phyloP scores from a whole-genome alignment of 1,140 invertebrate species.

The Micrasema longulum region DNA sequence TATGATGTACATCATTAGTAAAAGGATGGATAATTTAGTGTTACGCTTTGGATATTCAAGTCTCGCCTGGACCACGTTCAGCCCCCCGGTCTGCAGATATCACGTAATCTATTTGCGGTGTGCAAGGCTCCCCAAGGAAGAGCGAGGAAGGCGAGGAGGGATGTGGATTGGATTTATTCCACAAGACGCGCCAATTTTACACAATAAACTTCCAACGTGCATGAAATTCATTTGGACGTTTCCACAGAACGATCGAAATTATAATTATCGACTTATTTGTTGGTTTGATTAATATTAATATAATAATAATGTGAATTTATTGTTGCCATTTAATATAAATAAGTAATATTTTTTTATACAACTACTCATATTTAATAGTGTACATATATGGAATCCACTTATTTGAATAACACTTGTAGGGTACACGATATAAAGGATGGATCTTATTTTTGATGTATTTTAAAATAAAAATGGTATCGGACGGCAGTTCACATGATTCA shows the following conservation, averaged over 20 bases:
- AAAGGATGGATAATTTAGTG: conserved; percentile 51
- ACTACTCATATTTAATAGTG: no score
- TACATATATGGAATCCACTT: no score
- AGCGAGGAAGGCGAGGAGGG: conserved; percentile 24
- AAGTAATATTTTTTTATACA: no score
- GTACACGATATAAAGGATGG: no score
- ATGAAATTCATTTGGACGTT: conserved; percentile 30
- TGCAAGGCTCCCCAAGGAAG: conserved; percentile 41
- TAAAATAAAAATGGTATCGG: no score
- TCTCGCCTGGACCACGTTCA: conserved; percentile 38
- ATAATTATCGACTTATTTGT: no score
- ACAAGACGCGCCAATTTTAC: conserved; percentile 37
- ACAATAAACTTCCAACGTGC: conserved; percentile 33
- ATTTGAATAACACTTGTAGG: no score
- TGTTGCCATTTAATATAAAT: no score
- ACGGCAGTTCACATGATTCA: no score
- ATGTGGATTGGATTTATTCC: conserved; percentile 51
- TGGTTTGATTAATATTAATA: no score
- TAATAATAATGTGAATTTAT: no score
- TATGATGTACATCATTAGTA: conserved; percentile 43
- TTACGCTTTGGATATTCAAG: conserved; percentile 46
- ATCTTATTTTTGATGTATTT: no score
- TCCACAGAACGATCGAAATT: background rate
- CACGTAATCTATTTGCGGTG: conserved; percentile 55
- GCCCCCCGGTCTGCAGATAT: conserved; percentile 34